Conservation (phyloP, 35 echinoderm and acorn worm genomes). For the Lytechinus pictus region DNA sequence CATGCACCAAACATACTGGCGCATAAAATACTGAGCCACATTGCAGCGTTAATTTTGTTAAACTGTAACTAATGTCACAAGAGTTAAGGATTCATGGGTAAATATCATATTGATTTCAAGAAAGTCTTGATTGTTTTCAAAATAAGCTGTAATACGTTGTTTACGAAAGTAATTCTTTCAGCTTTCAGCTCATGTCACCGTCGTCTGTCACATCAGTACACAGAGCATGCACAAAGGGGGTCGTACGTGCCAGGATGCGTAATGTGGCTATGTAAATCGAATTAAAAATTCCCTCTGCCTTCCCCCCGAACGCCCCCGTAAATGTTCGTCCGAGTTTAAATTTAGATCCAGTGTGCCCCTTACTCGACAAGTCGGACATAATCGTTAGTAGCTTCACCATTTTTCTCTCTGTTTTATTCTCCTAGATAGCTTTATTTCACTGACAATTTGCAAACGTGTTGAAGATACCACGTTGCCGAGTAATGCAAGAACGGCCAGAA, state of each 20-base stretch:
- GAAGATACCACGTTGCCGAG: neutral
- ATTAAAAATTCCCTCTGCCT: neutral
- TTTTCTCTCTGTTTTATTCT: neutral
- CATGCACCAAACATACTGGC: too few species aligned
- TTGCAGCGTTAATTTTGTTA: too few species aligned
- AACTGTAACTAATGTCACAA: too few species aligned
- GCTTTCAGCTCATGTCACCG: neutral
- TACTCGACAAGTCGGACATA: neutral
- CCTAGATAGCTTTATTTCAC: neutral
- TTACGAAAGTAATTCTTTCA: too few species aligned
- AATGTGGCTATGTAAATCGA: slow-evolving; percentile 1
- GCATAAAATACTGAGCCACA: too few species aligned
- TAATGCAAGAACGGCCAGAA: neutral
- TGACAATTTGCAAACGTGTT: neutral
- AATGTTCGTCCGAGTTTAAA: neutral
- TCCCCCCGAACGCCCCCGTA: neutral
- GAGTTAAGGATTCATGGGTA: too few species aligned
- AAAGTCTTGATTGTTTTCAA: too few species aligned
- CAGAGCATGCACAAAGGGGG: neutral
- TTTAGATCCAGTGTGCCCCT: neutral
- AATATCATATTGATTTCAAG: too few species aligned
- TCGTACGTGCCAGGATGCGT: neutral
- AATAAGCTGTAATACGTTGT: too few species aligned
- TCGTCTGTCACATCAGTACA: neutral
- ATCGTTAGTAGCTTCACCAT: neutral